These are phyloP conservation scores for Aratinga solstitialis DNA, from an alignment of 2,797 vertebrate genomes.

Conservation along the genomic window DNA sequence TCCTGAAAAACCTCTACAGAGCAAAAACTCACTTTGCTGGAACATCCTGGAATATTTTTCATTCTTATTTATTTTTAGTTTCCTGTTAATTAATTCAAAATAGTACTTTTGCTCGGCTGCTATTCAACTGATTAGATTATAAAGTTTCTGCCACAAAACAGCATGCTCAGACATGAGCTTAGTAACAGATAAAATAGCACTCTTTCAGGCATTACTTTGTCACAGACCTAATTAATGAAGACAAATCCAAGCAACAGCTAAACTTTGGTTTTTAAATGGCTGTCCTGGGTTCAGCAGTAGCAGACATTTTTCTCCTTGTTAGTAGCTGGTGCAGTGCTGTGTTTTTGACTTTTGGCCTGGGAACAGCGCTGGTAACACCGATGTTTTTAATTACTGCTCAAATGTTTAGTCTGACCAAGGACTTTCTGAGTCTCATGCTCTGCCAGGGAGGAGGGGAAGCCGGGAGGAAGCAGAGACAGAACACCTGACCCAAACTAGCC, in stretches of 20 bases:
- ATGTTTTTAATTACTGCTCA: too few species aligned
- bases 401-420: too few species aligned
- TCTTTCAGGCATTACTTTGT: conserved; percentile 21
- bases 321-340: too few species aligned
- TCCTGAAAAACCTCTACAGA: neutral
- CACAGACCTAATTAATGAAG: conserved; percentile 3
- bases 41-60: neutral
- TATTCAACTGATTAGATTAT: conserved; percentile 2
- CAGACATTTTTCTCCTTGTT: too few species aligned
- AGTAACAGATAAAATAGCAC: neutral
- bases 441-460: too few species aligned
- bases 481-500: too few species aligned
- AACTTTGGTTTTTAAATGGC: neutral
- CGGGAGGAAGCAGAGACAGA: too few species aligned
- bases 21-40: neutral
- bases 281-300: too few species aligned
- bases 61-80: neutral
- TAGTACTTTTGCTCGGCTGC: conserved; percentile 1
- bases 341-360: too few species aligned
- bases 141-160: conserved; percentile 6
- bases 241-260: conserved; percentile 25
- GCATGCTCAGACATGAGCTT: neutral
- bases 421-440: too few species aligned
- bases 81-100: conserved; percentile 5
- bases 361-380: too few species aligned